Evolutionary conservation across 2,113 vertebrate species (phyloP), one percentile per base, ranked within the genome.

Genomic region (Tetrax tetrax): DNA sequence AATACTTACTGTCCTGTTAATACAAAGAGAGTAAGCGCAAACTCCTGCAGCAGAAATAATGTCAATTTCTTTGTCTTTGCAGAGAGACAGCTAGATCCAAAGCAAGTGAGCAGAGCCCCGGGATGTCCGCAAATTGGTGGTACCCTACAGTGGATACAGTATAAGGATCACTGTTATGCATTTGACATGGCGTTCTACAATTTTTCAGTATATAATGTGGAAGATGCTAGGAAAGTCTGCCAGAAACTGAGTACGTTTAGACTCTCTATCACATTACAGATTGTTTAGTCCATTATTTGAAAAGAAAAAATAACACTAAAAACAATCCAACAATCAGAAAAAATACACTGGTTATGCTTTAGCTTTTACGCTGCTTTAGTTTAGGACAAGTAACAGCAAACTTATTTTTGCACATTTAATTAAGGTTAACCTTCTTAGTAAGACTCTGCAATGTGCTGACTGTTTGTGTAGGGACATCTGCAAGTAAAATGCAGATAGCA

Each of bases 101-200:
- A 89, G 84, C 69, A 84, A 85, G 75, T 1, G 0, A 94, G 83
- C 64, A 74, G 81, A 84, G 93, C 97, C 15, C 89, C 96, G n/a
- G 84, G 87, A 43, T 99, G 99, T 91, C 98, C 99, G 0, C 85
- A 96, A 53, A 90, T 84, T 31, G 92, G 96, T 11, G 95, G 86
- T 9, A 29, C 63, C 31, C 97, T 98, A 3, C 96, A 88, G 2
- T 99, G 99, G 99, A 91, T 99, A n/a, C 98, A 98, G 87, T 98
- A 98, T 48, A 92, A 97, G 86, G 98, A 98, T 72, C 97, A 99
- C 82, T 99, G 99, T 59, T 99, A 99, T 0, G 97, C 96, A 3
- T 98, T 99, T 63, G 96, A 99, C 95, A 98, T 98, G 96, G 98
- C 94, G 1, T 97, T 99, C 92, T 98, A 98, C 98, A 99, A 98